phyloP scores from a whole-genome alignment of 2,797 vertebrate genomes.

The Pipistrellus kuhlii region DNA sequence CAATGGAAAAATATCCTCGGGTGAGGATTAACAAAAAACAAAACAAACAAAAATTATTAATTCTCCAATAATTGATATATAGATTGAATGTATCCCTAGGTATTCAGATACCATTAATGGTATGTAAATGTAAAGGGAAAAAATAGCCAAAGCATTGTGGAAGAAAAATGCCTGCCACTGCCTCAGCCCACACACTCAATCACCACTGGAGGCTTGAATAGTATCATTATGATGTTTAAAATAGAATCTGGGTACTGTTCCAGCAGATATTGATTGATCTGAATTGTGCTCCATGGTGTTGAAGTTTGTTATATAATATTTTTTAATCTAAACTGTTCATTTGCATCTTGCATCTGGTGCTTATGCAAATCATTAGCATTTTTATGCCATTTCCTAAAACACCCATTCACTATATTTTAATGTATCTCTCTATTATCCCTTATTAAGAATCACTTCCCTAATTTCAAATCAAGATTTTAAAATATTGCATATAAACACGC shows the following conservation, averaged over 20 bases:
- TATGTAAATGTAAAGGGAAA: not conserved
- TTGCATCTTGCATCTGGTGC: conserved; percentile 15
- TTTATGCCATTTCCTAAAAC: not conserved
- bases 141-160: not conserved
- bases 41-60: not conserved
- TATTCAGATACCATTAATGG: not conserved
- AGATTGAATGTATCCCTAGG: not conserved
- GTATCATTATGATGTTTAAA: not conserved
- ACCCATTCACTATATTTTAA: not conserved
- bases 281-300: not conserved
- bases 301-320: not conserved
- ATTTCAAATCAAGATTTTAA: not conserved
- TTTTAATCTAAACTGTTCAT: not conserved
- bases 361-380: not conserved
- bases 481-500: not conserved
- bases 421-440: not conserved
- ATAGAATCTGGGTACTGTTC: not conserved
- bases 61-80: not conserved
- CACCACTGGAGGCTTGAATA: not conserved
- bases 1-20: too few relatives aligned
- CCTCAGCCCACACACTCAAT: not conserved
- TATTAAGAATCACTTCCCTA: not conserved
- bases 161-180: not conserved
- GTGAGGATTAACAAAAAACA: too few relatives aligned
- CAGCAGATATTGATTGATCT: not conserved